phyloP scores from a whole-genome alignment of 35 echinoderm and acorn worm genomes.

The Nesometra sesokonis region DNA sequence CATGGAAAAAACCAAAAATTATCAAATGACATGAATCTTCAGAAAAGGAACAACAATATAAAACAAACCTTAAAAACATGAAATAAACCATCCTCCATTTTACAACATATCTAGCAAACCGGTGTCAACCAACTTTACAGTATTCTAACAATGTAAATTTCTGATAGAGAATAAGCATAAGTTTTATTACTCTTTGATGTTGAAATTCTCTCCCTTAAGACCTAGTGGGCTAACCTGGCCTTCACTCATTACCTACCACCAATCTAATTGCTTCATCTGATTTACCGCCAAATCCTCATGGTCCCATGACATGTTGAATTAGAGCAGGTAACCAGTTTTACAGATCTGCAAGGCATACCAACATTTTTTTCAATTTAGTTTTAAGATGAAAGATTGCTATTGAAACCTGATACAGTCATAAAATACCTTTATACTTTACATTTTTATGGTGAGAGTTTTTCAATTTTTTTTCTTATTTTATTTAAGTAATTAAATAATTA shows the following conservation, averaged over 20 bases:
- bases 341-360: background rate
- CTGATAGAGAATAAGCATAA: background rate
- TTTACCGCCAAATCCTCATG: background rate
- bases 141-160: background rate
- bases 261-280: background rate
- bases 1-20: too few species aligned
- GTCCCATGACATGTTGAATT: background rate
- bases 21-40: too few species aligned
- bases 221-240: background rate
- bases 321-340: background rate
- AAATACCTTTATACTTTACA: too few species aligned
- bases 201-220: background rate
- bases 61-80: too few species aligned
- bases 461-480: too few species aligned
- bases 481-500: too few species aligned
- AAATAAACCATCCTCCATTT: too few species aligned
- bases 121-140: background rate
- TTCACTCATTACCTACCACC: background rate
- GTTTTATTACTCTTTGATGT: background rate
- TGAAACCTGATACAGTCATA: too few species aligned
- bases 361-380: too few species aligned
- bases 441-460: too few species aligned
- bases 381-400: too few species aligned
- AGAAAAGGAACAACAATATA: too few species aligned
- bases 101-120: background rate